Evolutionary conservation across 2,888 invertebrate species (phyloP).

Genomic region (Tolmerus cingulatus): DNA sequence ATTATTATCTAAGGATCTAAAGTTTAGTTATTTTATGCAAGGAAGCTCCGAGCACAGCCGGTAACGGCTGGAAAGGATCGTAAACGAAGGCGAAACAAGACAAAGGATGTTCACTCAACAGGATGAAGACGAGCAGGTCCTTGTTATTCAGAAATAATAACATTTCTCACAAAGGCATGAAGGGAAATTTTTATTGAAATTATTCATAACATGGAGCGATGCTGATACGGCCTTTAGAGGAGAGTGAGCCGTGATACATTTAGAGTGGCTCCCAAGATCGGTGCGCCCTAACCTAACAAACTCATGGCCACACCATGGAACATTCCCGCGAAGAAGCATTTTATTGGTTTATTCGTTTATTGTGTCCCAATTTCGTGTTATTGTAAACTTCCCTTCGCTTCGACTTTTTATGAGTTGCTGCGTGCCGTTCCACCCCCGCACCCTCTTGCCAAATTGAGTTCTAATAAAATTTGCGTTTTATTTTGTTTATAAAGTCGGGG

Average conservation of each 20-base stretch:
- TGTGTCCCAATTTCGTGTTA: conserved; percentile 44
- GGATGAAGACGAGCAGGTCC: neutral
- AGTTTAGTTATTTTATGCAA: conserved; percentile 13
- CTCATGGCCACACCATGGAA: neutral
- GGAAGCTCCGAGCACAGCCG: neutral
- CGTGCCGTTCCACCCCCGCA: neutral
- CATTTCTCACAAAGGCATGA: conserved; percentile 11
- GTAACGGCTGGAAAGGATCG: conserved; percentile 10
- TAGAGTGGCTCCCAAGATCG: neutral
- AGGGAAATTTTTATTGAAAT: conserved; percentile 40
- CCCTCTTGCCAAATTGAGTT: conserved; percentile 19
- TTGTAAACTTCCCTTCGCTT: conserved; percentile 39
- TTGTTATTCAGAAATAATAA: conserved; percentile 28
- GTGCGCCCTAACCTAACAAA: neutral
- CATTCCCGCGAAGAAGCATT: neutral
- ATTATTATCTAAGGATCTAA: conserved; percentile 29
- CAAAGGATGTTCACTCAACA: conserved; percentile 21
- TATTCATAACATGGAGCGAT: conserved; percentile 37
- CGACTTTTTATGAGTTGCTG: neutral
- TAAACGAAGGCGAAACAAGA: conserved; percentile 30
- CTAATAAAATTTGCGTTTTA: conserved; percentile 32
- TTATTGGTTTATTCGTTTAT: conserved; percentile 45
- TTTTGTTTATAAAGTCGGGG: conserved; percentile 20
- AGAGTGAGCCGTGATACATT: conserved; percentile 1
- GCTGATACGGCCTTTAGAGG: conserved; percentile 17